Base-by-base conservation (phyloP, 2,797 vertebrate genomes). In the Syngnathus acus region DNA sequence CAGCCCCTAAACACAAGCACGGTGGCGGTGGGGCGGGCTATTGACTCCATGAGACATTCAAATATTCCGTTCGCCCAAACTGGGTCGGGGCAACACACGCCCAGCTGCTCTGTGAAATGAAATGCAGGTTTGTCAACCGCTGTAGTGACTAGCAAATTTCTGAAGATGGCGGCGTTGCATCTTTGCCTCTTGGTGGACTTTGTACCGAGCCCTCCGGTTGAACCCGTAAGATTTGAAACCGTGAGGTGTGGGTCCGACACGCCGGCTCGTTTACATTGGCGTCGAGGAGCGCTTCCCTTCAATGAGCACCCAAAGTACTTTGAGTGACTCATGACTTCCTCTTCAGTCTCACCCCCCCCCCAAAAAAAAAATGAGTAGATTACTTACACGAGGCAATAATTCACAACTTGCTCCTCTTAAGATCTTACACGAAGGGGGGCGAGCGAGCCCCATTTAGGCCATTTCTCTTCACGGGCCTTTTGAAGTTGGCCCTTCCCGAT, bases 301-400 rank as follows among this genome's bases (percentile, higher is more conserved):
- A 82, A 78, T 23, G 80, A 73, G 86, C 87, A 89, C 42, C 81
- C 69, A 79, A 84, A 84, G 83, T 66, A 76, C 75, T 73, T 79
- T 48, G 40, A 79, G 77, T 86, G 85, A 86, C 86, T 88, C 80
- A 82, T 57, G 75, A 84, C 84, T 80, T 80, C 80, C 80, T 80
- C 77, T 77, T 75, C 58, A 65, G 68, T 70, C 73, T 60, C 69
- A 45, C 4, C 26, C 6, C 32, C 65, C 21, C 32, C 64, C 39
- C 51, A 0, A 74, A 80, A 74, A 66, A 54, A 54, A 73, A 61
- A 66, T 73, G 64, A 82, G 79, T 82, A 78, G 82, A 89, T 88
- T 88, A 89, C 90, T 90, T 86, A 90, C 87, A 88, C 73, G 79
- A 84, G 80, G 82, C 83, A 84, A 88, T 89, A 89, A 90, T 84